phyloP scores from a whole-genome alignment of 2,797 vertebrate species.

The Malacoctenus gilli region DNA sequence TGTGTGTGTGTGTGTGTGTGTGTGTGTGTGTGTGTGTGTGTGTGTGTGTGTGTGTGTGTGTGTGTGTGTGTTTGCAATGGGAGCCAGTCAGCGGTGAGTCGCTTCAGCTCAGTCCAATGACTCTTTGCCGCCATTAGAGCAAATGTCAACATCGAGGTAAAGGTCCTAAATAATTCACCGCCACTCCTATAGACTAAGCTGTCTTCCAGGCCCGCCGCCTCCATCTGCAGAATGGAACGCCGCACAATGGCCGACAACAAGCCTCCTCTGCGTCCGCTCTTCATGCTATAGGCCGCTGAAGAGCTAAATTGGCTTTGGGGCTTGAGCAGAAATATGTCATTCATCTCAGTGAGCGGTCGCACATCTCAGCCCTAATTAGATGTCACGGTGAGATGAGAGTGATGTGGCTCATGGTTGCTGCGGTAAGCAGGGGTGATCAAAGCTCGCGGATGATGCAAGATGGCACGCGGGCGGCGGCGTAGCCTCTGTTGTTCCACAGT shows the following conservation, averaged over 20 bases:
- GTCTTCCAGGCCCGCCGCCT: conserved; percentile 24
- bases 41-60: conserved; percentile 24
- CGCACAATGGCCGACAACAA: background rate
- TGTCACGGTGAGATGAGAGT: conserved; percentile 46
- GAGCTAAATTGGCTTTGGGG: conserved; percentile 26
- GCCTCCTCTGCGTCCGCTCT: conserved; percentile 1
- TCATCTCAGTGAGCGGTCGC: conserved; percentile 40
- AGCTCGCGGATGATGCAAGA: conserved; percentile 23
- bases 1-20: too few species aligned
- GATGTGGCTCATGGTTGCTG: conserved; percentile 40
- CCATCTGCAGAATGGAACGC: background rate
- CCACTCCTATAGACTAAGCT: conserved; percentile 23
- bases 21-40: too few species aligned
- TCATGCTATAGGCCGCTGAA: background rate
- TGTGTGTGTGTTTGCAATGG: conserved; percentile 34
- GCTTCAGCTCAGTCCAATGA: conserved; percentile 32
- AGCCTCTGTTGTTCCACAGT: conserved; percentile 14
- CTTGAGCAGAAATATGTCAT: conserved; percentile 46
- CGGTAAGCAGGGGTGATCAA: conserved; percentile 29
- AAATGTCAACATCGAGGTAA: conserved; percentile 65
- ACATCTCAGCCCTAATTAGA: conserved; percentile 61
- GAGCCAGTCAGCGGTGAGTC: conserved; percentile 21
- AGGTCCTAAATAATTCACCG: conserved; percentile 64
- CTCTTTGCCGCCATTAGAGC: conserved; percentile 47
- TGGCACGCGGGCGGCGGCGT: conserved; percentile 14